Percentiles rank a stretch among this genome's conserved stretches.
phyloP scores from a whole-genome alignment of 1,140 invertebrate genomes.

The Drosophila suzukii region DNA sequence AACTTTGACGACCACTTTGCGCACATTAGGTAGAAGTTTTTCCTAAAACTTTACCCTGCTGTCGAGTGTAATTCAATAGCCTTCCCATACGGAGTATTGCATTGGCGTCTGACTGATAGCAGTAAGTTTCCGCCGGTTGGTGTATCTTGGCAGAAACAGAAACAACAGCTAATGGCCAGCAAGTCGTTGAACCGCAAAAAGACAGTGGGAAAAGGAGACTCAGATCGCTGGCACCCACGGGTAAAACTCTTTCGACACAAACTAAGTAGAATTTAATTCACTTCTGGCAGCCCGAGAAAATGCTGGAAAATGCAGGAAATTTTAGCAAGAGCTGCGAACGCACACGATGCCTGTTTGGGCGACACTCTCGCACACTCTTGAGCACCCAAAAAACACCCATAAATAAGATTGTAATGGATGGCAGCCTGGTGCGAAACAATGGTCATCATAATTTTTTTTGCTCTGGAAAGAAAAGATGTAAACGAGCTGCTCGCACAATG shows the following conservation, averaged over 20 bases:
- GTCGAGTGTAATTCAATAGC: slow-evolving; percentile 73
- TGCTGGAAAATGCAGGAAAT: slow-evolving; percentile 8
- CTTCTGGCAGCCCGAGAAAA: background rate
- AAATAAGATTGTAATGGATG: slow-evolving; percentile 75
- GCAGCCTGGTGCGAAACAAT: slow-evolving; percentile 50
- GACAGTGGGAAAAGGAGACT: slow-evolving; percentile 35
- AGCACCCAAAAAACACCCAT: slow-evolving; percentile 46
- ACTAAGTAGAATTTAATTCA: background rate
- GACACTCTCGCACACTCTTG: slow-evolving; percentile 6
- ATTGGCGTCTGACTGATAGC: slow-evolving; percentile 82
- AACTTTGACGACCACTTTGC: background rate
- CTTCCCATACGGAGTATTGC: slow-evolving; percentile 41
- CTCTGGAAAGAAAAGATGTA: slow-evolving; percentile 53
- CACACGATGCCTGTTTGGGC: slow-evolving; percentile 26
- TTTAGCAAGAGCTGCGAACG: slow-evolving; percentile 11
- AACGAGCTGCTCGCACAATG: slow-evolving; percentile 57
- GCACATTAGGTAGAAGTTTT: background rate
- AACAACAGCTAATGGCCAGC: slow-evolving; percentile 53
- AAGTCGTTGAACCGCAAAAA: slow-evolving; percentile 71
- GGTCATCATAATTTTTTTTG: slow-evolving; percentile 66
- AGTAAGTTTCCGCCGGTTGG: slow-evolving; percentile 54
- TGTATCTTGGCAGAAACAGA: slow-evolving; percentile 50
- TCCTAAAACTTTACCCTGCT: slow-evolving; percentile 18
- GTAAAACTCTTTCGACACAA: slow-evolving; percentile 21
- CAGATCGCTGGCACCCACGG: slow-evolving; percentile 27